Conservation (phyloP, 2,797 vertebrate species). For the Linurgus olivaceus region DNA sequence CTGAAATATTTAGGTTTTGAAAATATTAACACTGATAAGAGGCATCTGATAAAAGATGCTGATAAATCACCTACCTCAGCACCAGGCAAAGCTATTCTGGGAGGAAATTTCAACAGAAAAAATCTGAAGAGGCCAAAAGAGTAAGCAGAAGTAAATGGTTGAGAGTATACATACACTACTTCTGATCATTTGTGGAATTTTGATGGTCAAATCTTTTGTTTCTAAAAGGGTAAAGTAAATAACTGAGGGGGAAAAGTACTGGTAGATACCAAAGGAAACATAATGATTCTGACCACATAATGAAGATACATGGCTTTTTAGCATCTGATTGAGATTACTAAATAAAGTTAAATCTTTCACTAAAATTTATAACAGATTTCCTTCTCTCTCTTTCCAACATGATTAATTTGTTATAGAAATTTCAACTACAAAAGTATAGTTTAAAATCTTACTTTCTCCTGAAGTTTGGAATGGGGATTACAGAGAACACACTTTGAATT, state of each 20-base stretch:
- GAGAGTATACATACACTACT: neutral
- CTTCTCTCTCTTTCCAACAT: neutral
- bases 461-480: neutral
- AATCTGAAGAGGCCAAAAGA: neutral
- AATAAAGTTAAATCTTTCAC: neutral
- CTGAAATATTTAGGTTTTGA: neutral
- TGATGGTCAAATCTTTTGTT: neutral
- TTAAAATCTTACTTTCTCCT: neutral
- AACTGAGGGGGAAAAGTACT: fast-evolving
- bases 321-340: neutral
- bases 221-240: neutral
- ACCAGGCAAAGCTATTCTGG: neutral
- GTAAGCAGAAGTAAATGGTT: neutral
- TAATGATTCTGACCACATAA: neutral
- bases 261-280: neutral
- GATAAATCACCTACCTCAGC: neutral
- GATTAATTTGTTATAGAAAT: neutral
- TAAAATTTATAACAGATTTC: neutral
- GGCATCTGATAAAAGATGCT: neutral
- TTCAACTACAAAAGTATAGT: neutral
- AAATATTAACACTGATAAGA: neutral
- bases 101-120: neutral
- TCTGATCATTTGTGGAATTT: neutral
- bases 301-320: neutral
- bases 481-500: neutral